phyloP scores from a whole-genome alignment of 2,113 vertebrate species.

The Odocoileus hemionus region DNA sequence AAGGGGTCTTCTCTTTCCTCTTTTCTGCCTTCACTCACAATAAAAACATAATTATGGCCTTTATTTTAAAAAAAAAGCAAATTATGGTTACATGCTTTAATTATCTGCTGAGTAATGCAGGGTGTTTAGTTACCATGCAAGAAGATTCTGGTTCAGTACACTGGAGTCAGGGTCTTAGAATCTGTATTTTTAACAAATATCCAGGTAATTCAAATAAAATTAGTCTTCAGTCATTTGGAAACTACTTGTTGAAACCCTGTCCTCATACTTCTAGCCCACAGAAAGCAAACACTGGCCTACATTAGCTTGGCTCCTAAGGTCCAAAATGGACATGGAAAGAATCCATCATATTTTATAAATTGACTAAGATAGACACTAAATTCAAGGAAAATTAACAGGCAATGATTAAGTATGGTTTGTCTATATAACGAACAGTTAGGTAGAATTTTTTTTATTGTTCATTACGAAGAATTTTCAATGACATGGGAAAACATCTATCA shows the following conservation, averaged over 20 bases:
- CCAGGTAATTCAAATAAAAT: neutral
- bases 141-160: neutral
- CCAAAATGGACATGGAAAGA: neutral
- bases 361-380: neutral
- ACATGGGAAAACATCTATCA: neutral
- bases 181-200: neutral
- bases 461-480: slow-evolving; percentile 19
- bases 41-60: neutral
- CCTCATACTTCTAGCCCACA: neutral
- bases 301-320: neutral
- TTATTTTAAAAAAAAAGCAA: neutral
- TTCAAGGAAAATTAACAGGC: neutral
- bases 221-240: neutral
- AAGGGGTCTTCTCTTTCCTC: neutral
- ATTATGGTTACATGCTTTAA: neutral
- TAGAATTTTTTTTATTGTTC: neutral
- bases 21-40: neutral
- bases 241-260: neutral
- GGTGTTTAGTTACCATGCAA: neutral
- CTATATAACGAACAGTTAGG: neutral
- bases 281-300: neutral
- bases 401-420: neutral
- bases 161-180: neutral
- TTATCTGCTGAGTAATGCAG: neutral
- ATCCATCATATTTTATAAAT: neutral